These are phyloP conservation scores for Marmota flaviventris DNA, from an alignment of 2,113 vertebrate genomes.

Conservation along the genomic window DNA sequence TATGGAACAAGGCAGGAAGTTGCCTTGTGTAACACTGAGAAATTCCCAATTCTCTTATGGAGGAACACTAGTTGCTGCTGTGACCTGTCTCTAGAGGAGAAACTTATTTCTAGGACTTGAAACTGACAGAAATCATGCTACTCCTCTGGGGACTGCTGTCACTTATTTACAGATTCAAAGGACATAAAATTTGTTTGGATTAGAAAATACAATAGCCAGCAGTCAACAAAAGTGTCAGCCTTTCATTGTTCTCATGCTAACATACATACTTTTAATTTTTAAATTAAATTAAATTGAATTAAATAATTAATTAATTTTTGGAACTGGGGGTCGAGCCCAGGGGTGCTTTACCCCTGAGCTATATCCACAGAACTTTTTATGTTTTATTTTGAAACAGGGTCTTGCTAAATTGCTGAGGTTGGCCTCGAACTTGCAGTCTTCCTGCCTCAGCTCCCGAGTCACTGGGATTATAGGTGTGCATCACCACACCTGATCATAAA, in stretches of 20 bases:
- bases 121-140: background rate
- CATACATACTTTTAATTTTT: no score
- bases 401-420: background rate
- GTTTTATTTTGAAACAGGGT: background rate
- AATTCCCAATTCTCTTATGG: background rate
- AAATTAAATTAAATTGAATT: no score
- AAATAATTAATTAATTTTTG: no score
- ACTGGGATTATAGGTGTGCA: background rate
- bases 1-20: background rate
- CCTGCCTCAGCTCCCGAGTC: background rate
- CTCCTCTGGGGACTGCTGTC: background rate
- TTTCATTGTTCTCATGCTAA: background rate
- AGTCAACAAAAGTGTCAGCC: background rate
- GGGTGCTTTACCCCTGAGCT: no score
- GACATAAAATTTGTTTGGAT: background rate
- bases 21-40: background rate
- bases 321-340: no score
- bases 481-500: background rate
- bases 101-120: background rate
- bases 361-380: no score
- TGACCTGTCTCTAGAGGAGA: background rate
- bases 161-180: background rate
- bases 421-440: background rate
- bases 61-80: no score
- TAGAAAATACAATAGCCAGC: slow-evolving; percentile 15